These are phyloP conservation scores for Temnothorax longispinosus DNA, from an alignment of 1,140 invertebrate species.

Conservation along the genomic window DNA sequence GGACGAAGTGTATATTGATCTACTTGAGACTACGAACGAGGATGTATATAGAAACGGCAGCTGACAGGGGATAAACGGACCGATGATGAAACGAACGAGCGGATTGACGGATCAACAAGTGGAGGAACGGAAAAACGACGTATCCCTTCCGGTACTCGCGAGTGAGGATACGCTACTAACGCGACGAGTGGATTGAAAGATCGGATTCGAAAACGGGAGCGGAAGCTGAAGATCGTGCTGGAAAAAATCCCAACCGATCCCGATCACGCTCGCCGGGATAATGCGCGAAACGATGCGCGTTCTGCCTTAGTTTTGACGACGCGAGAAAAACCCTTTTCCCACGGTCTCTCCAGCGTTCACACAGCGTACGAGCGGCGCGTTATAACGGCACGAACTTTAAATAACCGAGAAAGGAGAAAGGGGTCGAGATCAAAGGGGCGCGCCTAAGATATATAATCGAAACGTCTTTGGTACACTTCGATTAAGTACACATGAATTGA, in stretches of 20 bases:
- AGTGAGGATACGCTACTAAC: not conserved
- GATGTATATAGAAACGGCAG: slow-evolving; percentile 9
- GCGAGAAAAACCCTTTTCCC: not conserved
- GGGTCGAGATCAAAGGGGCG: slow-evolving; percentile 43
- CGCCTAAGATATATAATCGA: slow-evolving; percentile 34
- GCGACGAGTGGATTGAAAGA: not conserved
- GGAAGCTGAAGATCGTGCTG: not conserved
- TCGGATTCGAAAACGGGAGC: not conserved
- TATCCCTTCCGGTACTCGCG: not conserved
- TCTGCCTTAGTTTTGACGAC: slow-evolving; percentile 19
- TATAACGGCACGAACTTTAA: slow-evolving; percentile 36
- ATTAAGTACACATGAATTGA: slow-evolving; percentile 48
- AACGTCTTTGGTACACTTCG: slow-evolving; percentile 23
- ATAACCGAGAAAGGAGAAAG: slow-evolving; percentile 39
- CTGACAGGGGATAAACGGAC: not conserved
- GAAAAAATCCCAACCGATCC: not conserved
- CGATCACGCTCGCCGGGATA: not conserved
- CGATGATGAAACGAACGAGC: not conserved
- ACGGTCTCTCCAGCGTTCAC: not conserved
- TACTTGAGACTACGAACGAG: not conserved
- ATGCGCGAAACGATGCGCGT: not conserved
- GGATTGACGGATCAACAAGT: slow-evolving; percentile 9
- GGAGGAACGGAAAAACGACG: not conserved
- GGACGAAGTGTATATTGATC: slow-evolving; percentile 3
- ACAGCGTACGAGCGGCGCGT: not conserved